Conservation (phyloP, 2,113 vertebrate genomes). For the Dasyornis broadbenti region DNA sequence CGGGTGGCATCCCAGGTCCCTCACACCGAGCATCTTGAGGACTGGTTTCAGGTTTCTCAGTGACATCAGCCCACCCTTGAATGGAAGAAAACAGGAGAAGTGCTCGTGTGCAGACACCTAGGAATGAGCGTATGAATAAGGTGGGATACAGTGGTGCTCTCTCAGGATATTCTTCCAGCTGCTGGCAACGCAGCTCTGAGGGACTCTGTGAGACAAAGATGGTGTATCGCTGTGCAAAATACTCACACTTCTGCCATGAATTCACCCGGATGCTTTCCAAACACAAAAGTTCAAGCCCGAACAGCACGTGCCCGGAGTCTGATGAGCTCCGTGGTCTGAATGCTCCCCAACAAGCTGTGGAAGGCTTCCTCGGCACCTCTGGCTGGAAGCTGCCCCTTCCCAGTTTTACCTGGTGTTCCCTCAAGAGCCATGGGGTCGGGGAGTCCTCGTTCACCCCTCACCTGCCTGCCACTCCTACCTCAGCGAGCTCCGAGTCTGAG, state of each 20-base stretch:
- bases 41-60: neutral
- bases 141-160: neutral
- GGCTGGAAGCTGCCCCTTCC: neutral
- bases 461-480: neutral
- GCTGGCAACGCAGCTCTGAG: rapidly evolving
- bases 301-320: rapidly evolving
- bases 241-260: neutral
- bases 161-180: neutral
- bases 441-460: neutral
- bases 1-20: neutral
- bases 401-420: neutral
- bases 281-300: neutral
- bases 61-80: neutral
- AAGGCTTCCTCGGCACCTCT: neutral
- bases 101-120: neutral
- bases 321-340: rapidly evolving
- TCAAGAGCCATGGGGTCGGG: rapidly evolving
- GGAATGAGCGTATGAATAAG: rapidly evolving
- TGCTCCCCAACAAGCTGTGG: rapidly evolving
- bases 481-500: too few relatives aligned
- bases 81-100: neutral
- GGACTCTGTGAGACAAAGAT: neutral
- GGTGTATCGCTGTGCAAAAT: rapidly evolving
- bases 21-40: neutral
- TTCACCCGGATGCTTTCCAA: neutral